These are phyloP conservation scores for Spodoptera exigua DNA, from an alignment of 2,888 invertebrate species.

Conservation along the genomic window DNA sequence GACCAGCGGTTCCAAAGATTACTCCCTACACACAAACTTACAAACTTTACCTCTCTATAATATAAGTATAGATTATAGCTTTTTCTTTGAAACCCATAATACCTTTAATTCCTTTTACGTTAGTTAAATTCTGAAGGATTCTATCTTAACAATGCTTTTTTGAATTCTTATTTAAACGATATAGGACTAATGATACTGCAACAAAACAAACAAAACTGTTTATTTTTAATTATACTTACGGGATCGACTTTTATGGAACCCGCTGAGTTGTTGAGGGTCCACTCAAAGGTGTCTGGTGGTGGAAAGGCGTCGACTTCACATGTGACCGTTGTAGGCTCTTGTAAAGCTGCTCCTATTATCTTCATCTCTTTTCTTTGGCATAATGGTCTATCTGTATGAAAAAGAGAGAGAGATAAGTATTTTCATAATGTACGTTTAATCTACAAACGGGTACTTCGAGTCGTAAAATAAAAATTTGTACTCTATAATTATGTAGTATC, in stretches of 20 bases:
- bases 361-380: conserved; percentile 94
- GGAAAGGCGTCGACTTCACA: conserved; percentile 97
- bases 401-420: conserved; percentile 8
- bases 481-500: too few relatives aligned
- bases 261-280: conserved; percentile 97
- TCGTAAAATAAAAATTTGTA: too few relatives aligned
- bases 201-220: background rate
- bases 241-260: conserved; percentile 92
- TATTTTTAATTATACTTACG: conserved; percentile 66
- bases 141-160: background rate
- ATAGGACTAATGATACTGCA: background rate
- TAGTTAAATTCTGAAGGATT: background rate
- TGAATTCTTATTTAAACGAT: too few relatives aligned
- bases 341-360: conserved; percentile 95
- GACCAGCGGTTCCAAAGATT: too few relatives aligned
- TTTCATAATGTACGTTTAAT: too few relatives aligned
- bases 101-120: too few relatives aligned
- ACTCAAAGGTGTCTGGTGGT: conserved; percentile 94
- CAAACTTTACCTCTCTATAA: too few relatives aligned
- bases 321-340: conserved; percentile 93
- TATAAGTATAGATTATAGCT: too few relatives aligned
- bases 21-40: too few relatives aligned
- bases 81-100: too few relatives aligned
- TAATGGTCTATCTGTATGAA: conserved; percentile 93
- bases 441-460: too few relatives aligned